A percentile compares a stretch with the other conserved stretches of the same genome.
Evolutionary conservation across 2,888 invertebrate species (phyloP).

Genomic region (Nomada goodeniana): DNA sequence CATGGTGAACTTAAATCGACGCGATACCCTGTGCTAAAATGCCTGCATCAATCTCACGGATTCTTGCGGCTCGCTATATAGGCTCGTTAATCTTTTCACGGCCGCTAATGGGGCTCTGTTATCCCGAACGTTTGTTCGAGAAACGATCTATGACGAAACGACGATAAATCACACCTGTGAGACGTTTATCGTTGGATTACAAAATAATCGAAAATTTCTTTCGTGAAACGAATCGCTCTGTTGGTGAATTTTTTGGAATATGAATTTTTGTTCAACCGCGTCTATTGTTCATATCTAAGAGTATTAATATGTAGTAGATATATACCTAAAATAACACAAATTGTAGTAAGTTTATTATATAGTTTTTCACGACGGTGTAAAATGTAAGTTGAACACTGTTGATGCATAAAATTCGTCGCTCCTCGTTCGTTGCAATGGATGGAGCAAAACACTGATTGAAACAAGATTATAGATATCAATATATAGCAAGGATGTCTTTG

Average conservation of each 20-base stretch:
- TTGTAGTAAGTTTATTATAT: no score
- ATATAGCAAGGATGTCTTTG: no score
- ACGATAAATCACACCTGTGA: conserved; percentile 25
- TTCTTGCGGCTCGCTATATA: conserved; percentile 2
- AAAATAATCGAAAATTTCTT: conserved; percentile 22
- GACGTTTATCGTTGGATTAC: conserved; percentile 26
- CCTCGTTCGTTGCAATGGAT: no score
- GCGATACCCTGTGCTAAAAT: not conserved
- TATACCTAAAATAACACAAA: no score
- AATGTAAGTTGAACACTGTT: no score
- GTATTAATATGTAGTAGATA: no score
- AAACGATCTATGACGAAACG: conserved; percentile 34
- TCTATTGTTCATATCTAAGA: not conserved
- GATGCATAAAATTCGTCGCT: no score
- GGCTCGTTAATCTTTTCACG: conserved; percentile 46
- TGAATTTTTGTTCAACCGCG: no score
- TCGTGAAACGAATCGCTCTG: not conserved
- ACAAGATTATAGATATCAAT: no score
- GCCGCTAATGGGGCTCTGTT: conserved; percentile 33
- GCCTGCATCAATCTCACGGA: conserved; percentile 29
- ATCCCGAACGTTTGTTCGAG: conserved; percentile 33
- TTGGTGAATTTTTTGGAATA: not conserved
- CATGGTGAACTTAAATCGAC: conserved; percentile 14
- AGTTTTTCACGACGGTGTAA: no score
- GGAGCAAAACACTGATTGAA: no score